Conservation (phyloP, 2,888 invertebrate species). For the Hydrotaea diabolus region DNA sequence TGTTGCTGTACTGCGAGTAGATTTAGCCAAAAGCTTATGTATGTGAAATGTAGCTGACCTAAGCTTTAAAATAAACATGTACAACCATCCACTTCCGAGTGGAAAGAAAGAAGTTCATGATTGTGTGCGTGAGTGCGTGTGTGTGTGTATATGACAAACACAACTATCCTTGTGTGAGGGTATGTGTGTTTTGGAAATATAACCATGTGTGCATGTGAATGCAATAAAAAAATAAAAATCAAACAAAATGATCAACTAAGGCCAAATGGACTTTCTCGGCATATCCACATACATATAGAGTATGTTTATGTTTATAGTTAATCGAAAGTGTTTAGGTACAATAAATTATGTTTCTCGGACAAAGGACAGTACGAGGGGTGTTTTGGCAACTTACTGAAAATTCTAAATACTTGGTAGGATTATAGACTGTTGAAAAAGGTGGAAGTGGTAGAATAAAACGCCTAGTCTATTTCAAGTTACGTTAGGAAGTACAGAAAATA, state of each 20-base stretch:
- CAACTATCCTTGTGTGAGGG: not conserved
- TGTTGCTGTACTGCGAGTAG: conserved; percentile 41
- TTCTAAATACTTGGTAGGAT: too few relatives aligned
- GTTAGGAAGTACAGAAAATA: too few relatives aligned
- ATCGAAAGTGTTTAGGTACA: conserved; percentile 8
- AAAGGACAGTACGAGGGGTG: not conserved
- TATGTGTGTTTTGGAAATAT: not conserved
- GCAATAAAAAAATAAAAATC: conserved; percentile 4
- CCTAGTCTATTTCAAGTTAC: too few relatives aligned
- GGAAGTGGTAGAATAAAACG: too few relatives aligned
- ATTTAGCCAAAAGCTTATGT: conserved; percentile 66
- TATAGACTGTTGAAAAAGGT: too few relatives aligned
- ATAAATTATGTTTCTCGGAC: not conserved
- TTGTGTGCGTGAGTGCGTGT: not conserved
- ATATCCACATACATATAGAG: not conserved
- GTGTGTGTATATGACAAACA: not conserved
- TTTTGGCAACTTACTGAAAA: too few relatives aligned
- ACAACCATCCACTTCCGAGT: conserved; percentile 9
- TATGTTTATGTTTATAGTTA: not conserved
- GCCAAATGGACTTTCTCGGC: not conserved
- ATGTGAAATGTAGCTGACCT: conserved; percentile 79
- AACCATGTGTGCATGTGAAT: not conserved
- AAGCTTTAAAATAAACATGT: conserved; percentile 75
- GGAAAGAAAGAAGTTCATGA: not conserved
- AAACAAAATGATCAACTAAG: conserved; percentile 11